These are phyloP conservation scores for Liposcelis brunnea DNA, from an alignment of 2,888 invertebrate genomes.

Conservation along the genomic window DNA sequence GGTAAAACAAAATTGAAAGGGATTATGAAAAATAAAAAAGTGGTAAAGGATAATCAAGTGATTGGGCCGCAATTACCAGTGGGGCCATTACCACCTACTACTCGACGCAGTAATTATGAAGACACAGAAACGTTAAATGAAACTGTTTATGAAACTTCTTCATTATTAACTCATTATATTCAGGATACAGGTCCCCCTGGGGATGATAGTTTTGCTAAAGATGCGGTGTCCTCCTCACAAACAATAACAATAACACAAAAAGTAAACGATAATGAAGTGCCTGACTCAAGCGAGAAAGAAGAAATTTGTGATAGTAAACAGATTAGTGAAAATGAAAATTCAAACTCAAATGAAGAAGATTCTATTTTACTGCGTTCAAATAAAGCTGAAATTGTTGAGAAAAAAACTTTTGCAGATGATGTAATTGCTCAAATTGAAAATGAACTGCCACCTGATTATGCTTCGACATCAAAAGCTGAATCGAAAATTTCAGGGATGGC, in stretches of 20 bases:
- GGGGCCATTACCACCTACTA: constrained; percentile 5
- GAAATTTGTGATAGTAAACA: neutral
- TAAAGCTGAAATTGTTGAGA: constrained; percentile 33
- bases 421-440: constrained; percentile 28
- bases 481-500: constrained; percentile 10
- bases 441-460: constrained; percentile 23
- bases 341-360: constrained; percentile 27
- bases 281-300: constrained; percentile 12
- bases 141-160: constrained; percentile 9
- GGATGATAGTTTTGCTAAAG: constrained; percentile 9
- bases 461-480: too few relatives aligned
- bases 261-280: constrained; percentile 9
- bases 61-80: constrained; percentile 10
- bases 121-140: neutral
- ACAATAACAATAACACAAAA: too few relatives aligned
- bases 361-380: constrained; percentile 35
- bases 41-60: neutral
- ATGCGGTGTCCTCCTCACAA: neutral
- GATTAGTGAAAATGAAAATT: neutral
- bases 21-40: constrained; percentile 11
- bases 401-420: constrained; percentile 21
- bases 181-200: constrained; percentile 15
- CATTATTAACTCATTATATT: constrained; percentile 10
- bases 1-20: constrained; percentile 17
- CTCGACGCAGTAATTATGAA: too few relatives aligned